A percentile compares a stretch with the other conserved stretches of the same genome.
These are phyloP conservation scores for Pantelozetes paolii DNA, from an alignment of 2,888 invertebrate genomes.

Conservation along the genomic window DNA sequence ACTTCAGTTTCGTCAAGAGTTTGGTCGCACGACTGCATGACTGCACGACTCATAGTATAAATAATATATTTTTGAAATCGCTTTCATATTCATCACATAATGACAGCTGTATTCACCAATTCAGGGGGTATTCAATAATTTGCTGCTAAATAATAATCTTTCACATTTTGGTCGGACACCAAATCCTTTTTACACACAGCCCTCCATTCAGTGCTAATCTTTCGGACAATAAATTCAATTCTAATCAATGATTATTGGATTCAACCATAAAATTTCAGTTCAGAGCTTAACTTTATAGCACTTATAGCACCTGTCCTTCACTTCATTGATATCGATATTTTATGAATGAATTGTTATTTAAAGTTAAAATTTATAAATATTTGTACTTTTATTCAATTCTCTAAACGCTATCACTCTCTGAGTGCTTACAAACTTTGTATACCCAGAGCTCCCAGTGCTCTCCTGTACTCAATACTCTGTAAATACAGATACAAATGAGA, in stretches of 20 bases:
- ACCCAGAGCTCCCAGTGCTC: background rate
- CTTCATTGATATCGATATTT: conserved; percentile 30
- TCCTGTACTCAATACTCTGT: background rate
- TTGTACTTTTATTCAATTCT: background rate
- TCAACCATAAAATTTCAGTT: conserved; percentile 24
- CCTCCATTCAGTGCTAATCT: conserved; percentile 12
- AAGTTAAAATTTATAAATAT: conserved; percentile 27
- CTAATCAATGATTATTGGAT: conserved; percentile 38
- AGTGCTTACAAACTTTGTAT: background rate
- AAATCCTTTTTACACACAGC: conserved; percentile 35
- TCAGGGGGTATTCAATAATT: conserved; percentile 30
- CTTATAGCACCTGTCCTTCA: conserved; percentile 21
- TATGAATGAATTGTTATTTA: conserved; percentile 32
- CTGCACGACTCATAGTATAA: conserved; percentile 4
- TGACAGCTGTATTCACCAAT: conserved; percentile 33
- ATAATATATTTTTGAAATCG: conserved; percentile 25
- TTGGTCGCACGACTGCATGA: conserved; percentile 13
- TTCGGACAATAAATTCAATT: background rate
- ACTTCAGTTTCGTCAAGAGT: conserved; percentile 12
- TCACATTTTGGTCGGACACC: background rate
- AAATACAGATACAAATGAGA: background rate
- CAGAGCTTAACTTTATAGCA: conserved; percentile 5
- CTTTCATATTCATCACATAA: conserved; percentile 35
- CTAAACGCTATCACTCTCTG: background rate
- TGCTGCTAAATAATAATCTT: conserved; percentile 4